Percentiles rank a stretch among this genome's conserved stretches.
phyloP scores from a whole-genome alignment of 2,888 invertebrate species.

The Trachelus stipa region DNA sequence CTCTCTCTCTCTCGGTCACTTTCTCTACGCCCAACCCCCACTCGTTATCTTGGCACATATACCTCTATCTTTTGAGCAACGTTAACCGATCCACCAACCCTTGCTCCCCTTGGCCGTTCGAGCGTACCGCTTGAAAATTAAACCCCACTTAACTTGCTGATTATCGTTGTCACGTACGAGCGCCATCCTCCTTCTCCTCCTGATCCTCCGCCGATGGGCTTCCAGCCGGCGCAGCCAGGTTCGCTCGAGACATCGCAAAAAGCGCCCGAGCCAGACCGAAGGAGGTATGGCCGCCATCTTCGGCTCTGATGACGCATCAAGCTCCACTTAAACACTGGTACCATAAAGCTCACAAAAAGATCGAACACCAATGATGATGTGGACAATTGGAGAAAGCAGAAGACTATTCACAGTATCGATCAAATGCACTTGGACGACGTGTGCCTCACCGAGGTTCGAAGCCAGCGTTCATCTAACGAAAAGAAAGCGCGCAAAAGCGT shows the following conservation, averaged over 20 bases:
- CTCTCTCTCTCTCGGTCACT: slow-evolving; percentile 20
- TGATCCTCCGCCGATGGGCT: slow-evolving; percentile 5
- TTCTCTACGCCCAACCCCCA: slow-evolving; percentile 18
- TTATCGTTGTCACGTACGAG: slow-evolving; percentile 64
- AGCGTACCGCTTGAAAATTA: slow-evolving; percentile 60
- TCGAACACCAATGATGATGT: too few species aligned
- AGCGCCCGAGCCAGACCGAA: not conserved
- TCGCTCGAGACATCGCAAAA: not conserved
- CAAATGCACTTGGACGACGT: too few species aligned
- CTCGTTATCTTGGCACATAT: not conserved
- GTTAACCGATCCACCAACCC: slow-evolving; percentile 5
- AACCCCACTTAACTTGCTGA: slow-evolving; percentile 62
- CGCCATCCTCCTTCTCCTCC: slow-evolving; percentile 30
- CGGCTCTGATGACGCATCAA: too few species aligned
- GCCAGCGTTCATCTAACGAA: too few species aligned
- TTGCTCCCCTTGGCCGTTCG: slow-evolving; percentile 42
- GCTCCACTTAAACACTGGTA: too few species aligned
- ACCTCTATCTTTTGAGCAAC: not conserved
- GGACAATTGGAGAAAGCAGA: too few species aligned
- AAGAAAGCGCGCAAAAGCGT: not conserved
- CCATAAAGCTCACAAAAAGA: too few species aligned
- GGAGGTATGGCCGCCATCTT: too few species aligned
- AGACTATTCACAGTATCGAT: too few species aligned
- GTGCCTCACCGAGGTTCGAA: too few species aligned
- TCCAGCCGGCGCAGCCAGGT: not conserved